phyloP scores from a whole-genome alignment of 1,140 invertebrate species.

The Drosophila malerkotliana region DNA sequence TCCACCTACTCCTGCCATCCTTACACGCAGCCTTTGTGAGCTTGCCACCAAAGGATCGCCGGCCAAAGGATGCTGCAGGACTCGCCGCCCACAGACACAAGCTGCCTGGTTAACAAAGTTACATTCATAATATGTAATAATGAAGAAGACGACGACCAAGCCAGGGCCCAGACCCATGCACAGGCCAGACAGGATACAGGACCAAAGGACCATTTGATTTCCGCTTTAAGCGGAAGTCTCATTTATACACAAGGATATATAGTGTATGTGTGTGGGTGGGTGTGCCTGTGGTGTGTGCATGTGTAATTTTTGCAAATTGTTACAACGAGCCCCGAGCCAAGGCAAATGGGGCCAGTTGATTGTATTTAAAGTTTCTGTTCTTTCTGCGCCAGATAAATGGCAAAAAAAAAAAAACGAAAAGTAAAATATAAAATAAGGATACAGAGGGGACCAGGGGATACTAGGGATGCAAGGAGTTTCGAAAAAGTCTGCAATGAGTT shows the following conservation, averaged over 20 bases:
- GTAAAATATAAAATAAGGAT: no score
- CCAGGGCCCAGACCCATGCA: neutral
- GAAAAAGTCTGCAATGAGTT: neutral
- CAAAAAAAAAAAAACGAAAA: slow-evolving; percentile 7
- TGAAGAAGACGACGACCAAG: slow-evolving; percentile 26
- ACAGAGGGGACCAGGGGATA: neutral
- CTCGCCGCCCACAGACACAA: slow-evolving; percentile 6
- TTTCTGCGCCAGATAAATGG: slow-evolving; percentile 24
- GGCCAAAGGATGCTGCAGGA: neutral
- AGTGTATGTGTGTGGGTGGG: neutral
- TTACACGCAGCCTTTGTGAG: neutral
- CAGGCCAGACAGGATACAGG: neutral
- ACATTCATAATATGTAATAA: slow-evolving; percentile 64
- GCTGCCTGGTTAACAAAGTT: slow-evolving; percentile 49
- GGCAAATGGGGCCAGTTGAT: slow-evolving; percentile 56
- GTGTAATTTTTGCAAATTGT: slow-evolving; percentile 57
- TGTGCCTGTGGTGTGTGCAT: slow-evolving; percentile 20
- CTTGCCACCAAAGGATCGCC: neutral
- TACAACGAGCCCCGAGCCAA: slow-evolving; percentile 50
- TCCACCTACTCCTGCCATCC: neutral
- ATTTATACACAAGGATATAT: slow-evolving; percentile 33
- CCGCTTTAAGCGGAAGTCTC: slow-evolving; percentile 51
- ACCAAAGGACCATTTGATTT: slow-evolving; percentile 50
- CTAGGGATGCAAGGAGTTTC: neutral
- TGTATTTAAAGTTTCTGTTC: slow-evolving; percentile 50